Conservation (phyloP, 2,888 invertebrate species). For the Drosophila vallismaia region DNA sequence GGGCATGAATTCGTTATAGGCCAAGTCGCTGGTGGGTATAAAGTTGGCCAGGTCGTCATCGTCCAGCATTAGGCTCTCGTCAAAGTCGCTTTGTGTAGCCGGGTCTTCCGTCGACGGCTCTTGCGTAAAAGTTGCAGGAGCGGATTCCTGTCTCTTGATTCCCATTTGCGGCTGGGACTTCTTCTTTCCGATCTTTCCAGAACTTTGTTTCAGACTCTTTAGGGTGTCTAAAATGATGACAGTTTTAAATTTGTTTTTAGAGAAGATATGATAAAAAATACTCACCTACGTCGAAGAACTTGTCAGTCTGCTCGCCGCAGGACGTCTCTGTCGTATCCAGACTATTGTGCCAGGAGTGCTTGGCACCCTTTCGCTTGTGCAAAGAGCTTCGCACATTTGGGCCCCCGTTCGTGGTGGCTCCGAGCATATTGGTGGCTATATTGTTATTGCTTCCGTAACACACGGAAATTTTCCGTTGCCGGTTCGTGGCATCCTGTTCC, state of each 20-base stretch:
- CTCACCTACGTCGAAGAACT: constrained; percentile 67
- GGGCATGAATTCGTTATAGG: constrained; percentile 84
- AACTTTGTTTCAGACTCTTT: constrained; percentile 45
- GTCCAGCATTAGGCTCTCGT: constrained; percentile 85
- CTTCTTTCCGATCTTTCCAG: constrained; percentile 45
- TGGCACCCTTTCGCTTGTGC: constrained; percentile 71
- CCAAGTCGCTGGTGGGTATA: constrained; percentile 84
- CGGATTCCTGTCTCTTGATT: constrained; percentile 84
- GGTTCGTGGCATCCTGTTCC: constrained; percentile 15
- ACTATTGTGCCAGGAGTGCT: constrained; percentile 81
- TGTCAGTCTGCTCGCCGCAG: constrained; percentile 57
- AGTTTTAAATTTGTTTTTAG: background rate
- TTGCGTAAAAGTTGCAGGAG: constrained; percentile 71
- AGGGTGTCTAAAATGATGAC: constrained; percentile 55
- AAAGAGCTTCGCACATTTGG: constrained; percentile 36
- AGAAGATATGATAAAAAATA: background rate
- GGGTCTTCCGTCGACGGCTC: constrained; percentile 37
- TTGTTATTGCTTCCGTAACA: constrained; percentile 81
- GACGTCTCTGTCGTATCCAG: constrained; percentile 82
- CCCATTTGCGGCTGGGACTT: constrained; percentile 46
- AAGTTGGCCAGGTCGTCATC: constrained; percentile 86
- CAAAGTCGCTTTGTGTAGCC: constrained; percentile 67
- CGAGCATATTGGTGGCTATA: constrained; percentile 53
- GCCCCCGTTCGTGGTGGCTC: constrained; percentile 21
- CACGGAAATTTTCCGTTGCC: constrained; percentile 82